Base-by-base conservation (phyloP, 2,888 invertebrate genomes). In the Ctenicera cuprea region DNA sequence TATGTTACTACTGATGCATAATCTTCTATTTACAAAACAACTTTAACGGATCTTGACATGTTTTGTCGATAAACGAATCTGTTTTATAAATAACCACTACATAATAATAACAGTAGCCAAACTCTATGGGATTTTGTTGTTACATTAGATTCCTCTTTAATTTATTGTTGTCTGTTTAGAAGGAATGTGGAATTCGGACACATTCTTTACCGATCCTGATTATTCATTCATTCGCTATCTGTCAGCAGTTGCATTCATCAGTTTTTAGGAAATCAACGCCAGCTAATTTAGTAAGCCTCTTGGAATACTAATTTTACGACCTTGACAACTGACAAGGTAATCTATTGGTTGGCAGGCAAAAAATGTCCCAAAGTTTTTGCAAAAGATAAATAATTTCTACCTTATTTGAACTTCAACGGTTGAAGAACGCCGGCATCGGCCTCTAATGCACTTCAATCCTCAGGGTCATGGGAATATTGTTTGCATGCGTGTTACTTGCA, bases 381-480 rank as follows among this genome's bases (percentile, higher is more conserved):
- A 3, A 20, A n/a, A n/a, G n/a, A n/a, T n/a, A n/a, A 18, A 16
- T 52, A 33, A 52, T 38, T 16, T 52, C 18, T 22, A 50, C 8
- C 45, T 65, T 52, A n/a, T n/a, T n/a, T n/a, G n/a, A n/a, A n/a
- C n/a, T n/a, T n/a, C n/a, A n/a, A n/a, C n/a, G 20, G 16, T 9
- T 3, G 11, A 48, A 48, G 48, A 8, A 3, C 48, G 16, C 9
- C 18, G 18, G 48, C 48, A 18, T 30, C 54, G 59, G 18, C 38
- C 59, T 11, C 20, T 59, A 37, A 33, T 38, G 59, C 57, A 37
- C 33, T 38, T 26, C 38, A 59, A 59, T 20, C n/a, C 12, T 20
- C 59, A 59, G 80, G 83, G 81, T 82, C 83, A 81, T 82, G 83
- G 82, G 82, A 83, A 83, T 74, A 79, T 77, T 75, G 78, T 77